Conservation (phyloP, 64 coral and sea anemone species). For the Montipora capricornis region DNA sequence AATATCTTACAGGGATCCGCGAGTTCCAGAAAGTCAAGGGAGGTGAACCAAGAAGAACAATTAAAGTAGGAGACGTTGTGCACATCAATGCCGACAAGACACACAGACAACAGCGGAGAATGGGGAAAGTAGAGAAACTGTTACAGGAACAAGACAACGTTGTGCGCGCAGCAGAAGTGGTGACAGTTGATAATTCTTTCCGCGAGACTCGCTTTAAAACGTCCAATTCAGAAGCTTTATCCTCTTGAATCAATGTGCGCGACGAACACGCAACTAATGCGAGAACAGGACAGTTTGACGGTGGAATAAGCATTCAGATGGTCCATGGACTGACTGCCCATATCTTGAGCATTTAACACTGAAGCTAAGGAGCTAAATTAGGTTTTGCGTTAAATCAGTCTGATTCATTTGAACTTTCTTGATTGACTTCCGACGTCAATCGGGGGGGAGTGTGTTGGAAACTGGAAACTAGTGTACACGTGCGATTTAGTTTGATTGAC, state of each 20-base stretch:
- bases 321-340: background rate
- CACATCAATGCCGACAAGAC: constrained; percentile 56
- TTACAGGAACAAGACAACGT: background rate
- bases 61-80: constrained; percentile 59
- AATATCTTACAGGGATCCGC: constrained; percentile 53
- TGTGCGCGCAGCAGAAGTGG: background rate
- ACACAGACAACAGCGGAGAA: constrained; percentile 52
- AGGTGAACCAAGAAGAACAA: constrained; percentile 4
- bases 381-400: no score
- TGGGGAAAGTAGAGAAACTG: constrained; percentile 54
- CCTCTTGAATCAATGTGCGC: background rate
- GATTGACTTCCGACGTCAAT: no score
- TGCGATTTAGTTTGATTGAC: no score
- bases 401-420: no score
- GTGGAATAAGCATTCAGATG: background rate
- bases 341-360: no score
- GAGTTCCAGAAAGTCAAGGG: constrained; percentile 58
- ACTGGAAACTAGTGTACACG: no score
- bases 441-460: no score
- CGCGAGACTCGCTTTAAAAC: background rate
- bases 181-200: background rate
- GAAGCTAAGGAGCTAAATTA: no score
- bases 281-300: background rate
- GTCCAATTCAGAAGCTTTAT: background rate
- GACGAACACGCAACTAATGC: background rate